Conservation (phyloP, 2,113 vertebrate genomes). For the Sporophila hypoxantha region DNA sequence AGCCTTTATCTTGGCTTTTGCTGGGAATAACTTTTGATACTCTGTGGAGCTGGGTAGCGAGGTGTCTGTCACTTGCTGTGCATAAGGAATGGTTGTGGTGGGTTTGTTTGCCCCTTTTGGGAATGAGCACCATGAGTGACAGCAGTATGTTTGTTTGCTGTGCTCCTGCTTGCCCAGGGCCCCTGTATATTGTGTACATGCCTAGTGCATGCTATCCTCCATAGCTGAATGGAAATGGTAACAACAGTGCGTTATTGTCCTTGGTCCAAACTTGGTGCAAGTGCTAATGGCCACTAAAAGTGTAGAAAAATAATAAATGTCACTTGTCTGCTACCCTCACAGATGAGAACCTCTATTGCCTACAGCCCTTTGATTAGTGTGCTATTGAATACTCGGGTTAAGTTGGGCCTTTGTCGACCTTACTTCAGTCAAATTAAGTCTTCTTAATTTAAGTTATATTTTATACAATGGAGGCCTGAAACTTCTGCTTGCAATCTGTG, state of each 20-base stretch:
- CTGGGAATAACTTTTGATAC: neutral
- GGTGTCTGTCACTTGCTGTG: neutral
- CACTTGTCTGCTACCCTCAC: neutral
- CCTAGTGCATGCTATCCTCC: neutral
- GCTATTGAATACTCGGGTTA: neutral
- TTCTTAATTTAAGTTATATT: neutral
- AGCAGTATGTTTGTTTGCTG: neutral
- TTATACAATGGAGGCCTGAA: neutral
- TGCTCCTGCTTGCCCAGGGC: neutral
- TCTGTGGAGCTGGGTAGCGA: fast-evolving
- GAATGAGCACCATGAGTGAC: neutral
- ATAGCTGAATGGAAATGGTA: neutral
- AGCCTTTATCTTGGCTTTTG: neutral
- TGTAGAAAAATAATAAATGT: neutral
- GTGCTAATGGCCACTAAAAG: neutral
- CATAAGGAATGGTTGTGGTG: neutral
- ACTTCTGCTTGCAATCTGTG: neutral
- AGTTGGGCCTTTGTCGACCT: neutral
- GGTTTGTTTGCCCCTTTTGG: fast-evolving
- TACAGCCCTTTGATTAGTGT: neutral
- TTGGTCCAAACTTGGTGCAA: neutral
- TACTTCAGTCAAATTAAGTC: neutral
- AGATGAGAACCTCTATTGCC: neutral
- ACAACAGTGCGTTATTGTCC: neutral
- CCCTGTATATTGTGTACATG: fast-evolving